Evolutionary conservation across 2,797 vertebrate genomes (phyloP), one percentile per base, ranked within the genome.

Genomic region (Mastacembelus armatus): DNA sequence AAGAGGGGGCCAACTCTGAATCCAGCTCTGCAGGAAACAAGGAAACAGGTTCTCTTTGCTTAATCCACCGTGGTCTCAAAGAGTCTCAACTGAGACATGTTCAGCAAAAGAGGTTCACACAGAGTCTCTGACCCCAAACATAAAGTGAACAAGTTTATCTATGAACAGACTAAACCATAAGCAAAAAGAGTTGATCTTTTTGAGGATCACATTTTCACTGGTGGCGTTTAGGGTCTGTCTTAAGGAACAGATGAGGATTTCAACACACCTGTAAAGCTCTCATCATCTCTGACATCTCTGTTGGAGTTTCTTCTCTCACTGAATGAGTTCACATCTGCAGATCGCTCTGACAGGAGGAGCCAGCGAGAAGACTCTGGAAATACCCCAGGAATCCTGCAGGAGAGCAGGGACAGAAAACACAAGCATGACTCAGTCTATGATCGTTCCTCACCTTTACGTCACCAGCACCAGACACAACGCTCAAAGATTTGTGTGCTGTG

Each of bases 291-390:
- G 45, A 63, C 1, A 5, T 93, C 92, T 74, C 91, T 87, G 81
- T 77, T 92, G 62, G 90, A 89, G 81, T 85, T 89, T 70, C 91
- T 90, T 40, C 92, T 91, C 44, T 94, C 93, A 6, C 74, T 88
- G 86, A 94, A 94, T 2, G 91, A 84, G 82, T 80, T 93, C 82
- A 91, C 78, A 83, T 94, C 93, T 15, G 71, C 86, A 22, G 83
- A 92, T 66, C 93, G 91, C 71, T 95, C 94, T 0, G 94, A 93
- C 57, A 95, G 91, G 40, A 97, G 91, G 38, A 96, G 93, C 96
- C 96, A 96, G 24, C 96, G 93, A 1, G 95, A 94, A 0, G 96
- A 96, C 80, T 97, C 96, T 38, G 95, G 94, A 85, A 95, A 96
- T 4, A 96, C 91, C 11, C 95, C 94, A 0, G 96, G 95, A 90